phyloP scores from a whole-genome alignment of 2,113 vertebrate species.

The Isichthys henryi region DNA sequence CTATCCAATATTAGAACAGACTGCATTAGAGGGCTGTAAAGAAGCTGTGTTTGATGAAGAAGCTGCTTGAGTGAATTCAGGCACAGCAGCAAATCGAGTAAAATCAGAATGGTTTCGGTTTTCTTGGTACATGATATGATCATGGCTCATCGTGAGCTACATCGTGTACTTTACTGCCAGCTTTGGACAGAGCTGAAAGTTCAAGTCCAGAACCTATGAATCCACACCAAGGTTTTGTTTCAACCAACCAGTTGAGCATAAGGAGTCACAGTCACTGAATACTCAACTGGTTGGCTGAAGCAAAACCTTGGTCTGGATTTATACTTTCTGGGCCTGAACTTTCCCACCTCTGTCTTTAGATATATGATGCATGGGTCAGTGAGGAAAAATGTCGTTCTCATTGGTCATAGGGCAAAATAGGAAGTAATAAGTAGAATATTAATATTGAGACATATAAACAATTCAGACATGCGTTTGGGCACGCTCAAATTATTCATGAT shows the following conservation, averaged over 20 bases:
- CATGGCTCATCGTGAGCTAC: background rate
- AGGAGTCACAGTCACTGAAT: too few relatives aligned
- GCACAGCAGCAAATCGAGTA: background rate
- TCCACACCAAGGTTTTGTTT: too few relatives aligned
- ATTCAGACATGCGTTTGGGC: background rate
- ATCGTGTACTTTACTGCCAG: background rate
- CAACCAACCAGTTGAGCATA: too few relatives aligned
- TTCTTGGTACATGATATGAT: background rate
- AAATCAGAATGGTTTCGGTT: background rate
- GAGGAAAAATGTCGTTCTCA: background rate
- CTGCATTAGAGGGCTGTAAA: background rate
- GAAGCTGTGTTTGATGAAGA: background rate
- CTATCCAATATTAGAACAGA: background rate
- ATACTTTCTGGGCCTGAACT: too few relatives aligned
- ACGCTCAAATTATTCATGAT: background rate
- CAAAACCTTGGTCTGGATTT: too few relatives aligned
- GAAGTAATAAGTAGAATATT: background rate
- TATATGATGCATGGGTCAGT: background rate
- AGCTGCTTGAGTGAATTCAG: background rate
- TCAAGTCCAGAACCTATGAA: too few relatives aligned
- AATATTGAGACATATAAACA: background rate
- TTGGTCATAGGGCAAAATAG: background rate
- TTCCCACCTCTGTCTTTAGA: background rate
- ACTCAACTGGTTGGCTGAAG: too few relatives aligned
- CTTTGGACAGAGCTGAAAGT: too few relatives aligned